Evolutionary conservation across 2,888 invertebrate genomes (phyloP).

Genomic region (Andrena dorsata): DNA sequence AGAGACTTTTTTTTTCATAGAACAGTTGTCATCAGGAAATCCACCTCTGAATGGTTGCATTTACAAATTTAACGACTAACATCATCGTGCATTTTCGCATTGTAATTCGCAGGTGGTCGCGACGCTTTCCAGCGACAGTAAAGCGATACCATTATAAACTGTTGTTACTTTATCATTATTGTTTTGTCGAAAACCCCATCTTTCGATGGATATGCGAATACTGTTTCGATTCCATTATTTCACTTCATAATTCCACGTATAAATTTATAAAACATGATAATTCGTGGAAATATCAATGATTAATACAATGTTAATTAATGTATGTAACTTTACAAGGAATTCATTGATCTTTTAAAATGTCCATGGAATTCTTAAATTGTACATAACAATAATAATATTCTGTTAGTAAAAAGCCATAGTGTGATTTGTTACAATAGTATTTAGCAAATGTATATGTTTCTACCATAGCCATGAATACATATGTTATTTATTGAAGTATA

Average conservation of each 20-base stretch:
- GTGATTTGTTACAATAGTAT: not conserved
- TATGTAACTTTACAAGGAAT: not conserved
- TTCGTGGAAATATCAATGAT: not conserved
- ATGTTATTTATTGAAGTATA: not conserved
- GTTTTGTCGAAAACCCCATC: slow-evolving; percentile 5
- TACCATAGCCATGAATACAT: too few relatives aligned
- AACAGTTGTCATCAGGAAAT: slow-evolving; percentile 50
- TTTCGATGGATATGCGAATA: slow-evolving; percentile 1
- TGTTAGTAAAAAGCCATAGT: not conserved
- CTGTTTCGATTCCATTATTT: slow-evolving; percentile 22
- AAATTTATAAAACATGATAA: not conserved
- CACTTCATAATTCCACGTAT: not conserved
- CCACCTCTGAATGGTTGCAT: not conserved
- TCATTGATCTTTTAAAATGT: not conserved
- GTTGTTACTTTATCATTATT: slow-evolving; percentile 30
- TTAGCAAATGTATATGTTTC: too few relatives aligned
- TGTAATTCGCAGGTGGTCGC: not conserved
- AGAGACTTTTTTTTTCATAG: slow-evolving; percentile 47
- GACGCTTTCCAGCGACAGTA: not conserved
- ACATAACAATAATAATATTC: not conserved
- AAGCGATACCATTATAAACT: not conserved
- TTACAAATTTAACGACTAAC: not conserved
- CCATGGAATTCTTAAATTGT: not conserved
- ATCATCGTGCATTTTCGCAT: not conserved
- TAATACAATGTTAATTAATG: not conserved